Base-by-base conservation (phyloP, 2,113 vertebrate genomes). In the Podocnemis expansa region DNA sequence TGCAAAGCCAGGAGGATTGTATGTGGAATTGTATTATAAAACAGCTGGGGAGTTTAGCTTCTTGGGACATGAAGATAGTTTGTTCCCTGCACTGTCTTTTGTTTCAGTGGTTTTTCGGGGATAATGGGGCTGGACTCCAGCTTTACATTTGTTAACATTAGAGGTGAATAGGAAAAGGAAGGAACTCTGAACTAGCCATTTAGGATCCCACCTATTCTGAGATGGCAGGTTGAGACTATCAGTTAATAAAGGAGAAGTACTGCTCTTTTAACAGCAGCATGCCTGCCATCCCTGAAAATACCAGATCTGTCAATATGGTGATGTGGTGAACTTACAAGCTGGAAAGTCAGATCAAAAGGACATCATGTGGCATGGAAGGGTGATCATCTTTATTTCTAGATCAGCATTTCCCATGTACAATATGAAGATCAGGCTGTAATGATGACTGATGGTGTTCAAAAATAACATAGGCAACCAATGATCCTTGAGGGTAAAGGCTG, bases 391-490 rank as follows among this genome's bases (percentile, higher is more conserved):
- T 73, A 24, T 41, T 38, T n/a, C n/a, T 81, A 7, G 86, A 85
- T 90, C 89, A 94, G 92, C 91, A 9, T 31, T 82, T 89, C 93
- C 94, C 70, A 92, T 79, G 91, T 0, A 0, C 90, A 91, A 75
- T 58, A 81, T 52, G 13, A 0, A 9, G 73, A 13, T 10, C 24
- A 47, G 47, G 76, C 87, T 87, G 89, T 79, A 17, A 92, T 85
- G 94, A 88, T 92, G 94, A 89, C 0, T 12, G 92, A 93, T 91
- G 89, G 82, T 89, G 0, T 60, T 89, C 38, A 79, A 84, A n/a
- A 95, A 85, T 92, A 89, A 94, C 75, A 76, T 79, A 94, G 94
- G 96, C 95, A 97, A 84, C 86, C 1, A 67, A 87, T 94, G 82
- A 12, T 43, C 63, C n/a, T 73, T 41, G 11, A 24, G 70, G 21